Evolutionary conservation across 2,888 invertebrate genomes (phyloP), one percentile per base, ranked within the genome.

Genomic region (Drosophila parthenogenetica): DNA sequence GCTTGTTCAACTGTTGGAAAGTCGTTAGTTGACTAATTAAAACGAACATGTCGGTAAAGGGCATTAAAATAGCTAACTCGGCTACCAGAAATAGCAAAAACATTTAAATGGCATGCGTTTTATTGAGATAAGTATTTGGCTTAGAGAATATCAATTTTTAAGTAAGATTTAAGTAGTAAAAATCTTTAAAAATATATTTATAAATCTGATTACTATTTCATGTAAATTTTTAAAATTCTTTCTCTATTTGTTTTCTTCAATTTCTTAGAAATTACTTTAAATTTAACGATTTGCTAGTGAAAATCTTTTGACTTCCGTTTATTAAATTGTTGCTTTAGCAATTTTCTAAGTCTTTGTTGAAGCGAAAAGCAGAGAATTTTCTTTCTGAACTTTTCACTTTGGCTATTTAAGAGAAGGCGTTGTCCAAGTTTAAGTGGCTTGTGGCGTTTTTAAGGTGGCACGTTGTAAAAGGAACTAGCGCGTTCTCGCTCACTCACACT

Each of bases 361-460:
- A 7, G 32, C 32, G 17, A 49, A 73, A 73, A 53, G 53, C 57
- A 13, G 22, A 42, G 42, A 32, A 43, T 57, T 59, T 62, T 73
- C 53, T 29, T 63, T 57, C 59, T 62, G 55, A 87, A 85, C 70
- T 71, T 81, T 81, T 79, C 71, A 63, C 68, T 61, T 69, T 74
- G 77, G 70, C 68, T 78, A 64, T 70, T 68, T 71, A 50, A 58
- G 64, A 37, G 64, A 40, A 61, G 55, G 77, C 67, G 65, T 48
- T 57, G 73, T 75, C 60, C 81, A 81, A 81, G 77, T 69, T 64
- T 66, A 75, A 79, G 77, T 79, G 69, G 69, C 73, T 69, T 69
- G 78, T 76, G 78, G 78, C 73, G 69, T 60, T 57, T 67, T 57
- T 60, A 37, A 61, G 54, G 67, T 48, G 60, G 80, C 79, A 76